Conservation (phyloP, 1,140 invertebrate genomes). For the Aphaenogaster floridana region DNA sequence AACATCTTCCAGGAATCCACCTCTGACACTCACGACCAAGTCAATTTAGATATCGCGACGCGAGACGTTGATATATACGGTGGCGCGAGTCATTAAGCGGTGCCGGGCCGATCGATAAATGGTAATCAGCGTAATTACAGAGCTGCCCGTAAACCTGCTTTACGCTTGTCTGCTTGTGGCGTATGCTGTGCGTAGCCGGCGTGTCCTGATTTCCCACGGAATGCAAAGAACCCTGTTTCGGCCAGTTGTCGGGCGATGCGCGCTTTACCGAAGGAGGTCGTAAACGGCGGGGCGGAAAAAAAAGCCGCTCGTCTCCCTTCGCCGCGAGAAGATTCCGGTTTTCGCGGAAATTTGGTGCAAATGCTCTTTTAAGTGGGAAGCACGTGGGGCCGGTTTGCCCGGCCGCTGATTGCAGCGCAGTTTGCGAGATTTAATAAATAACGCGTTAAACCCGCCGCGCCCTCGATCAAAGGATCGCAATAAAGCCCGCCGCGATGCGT, state of each 20-base stretch:
- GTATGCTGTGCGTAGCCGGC: background rate
- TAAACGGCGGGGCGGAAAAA: background rate
- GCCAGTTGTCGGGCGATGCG: background rate
- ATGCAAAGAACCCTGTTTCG: conserved; percentile 20
- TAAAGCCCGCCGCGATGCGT: background rate
- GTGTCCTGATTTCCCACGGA: conserved; percentile 31
- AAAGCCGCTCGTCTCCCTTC: background rate
- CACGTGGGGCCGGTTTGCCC: background rate
- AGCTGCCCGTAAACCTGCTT: background rate
- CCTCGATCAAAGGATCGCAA: background rate
- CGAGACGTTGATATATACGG: background rate
- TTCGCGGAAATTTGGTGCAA: background rate
- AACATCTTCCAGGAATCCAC: background rate
- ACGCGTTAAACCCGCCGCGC: background rate
- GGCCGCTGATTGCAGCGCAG: background rate
- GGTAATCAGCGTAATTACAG: conserved; percentile 57
- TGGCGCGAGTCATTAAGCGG: conserved; percentile 19
- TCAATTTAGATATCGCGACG: conserved; percentile 64
- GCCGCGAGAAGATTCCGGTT: too few species aligned
- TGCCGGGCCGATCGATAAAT: conserved; percentile 60
- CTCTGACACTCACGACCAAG: conserved; percentile 1
- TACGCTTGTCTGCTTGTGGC: conserved; percentile 10
- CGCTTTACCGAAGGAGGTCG: background rate
- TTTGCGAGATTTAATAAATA: conserved; percentile 42
- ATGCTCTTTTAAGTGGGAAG: background rate